Evolutionary conservation across 2,797 vertebrate species (phyloP).

Genomic region (Potorous gilbertii): DNA sequence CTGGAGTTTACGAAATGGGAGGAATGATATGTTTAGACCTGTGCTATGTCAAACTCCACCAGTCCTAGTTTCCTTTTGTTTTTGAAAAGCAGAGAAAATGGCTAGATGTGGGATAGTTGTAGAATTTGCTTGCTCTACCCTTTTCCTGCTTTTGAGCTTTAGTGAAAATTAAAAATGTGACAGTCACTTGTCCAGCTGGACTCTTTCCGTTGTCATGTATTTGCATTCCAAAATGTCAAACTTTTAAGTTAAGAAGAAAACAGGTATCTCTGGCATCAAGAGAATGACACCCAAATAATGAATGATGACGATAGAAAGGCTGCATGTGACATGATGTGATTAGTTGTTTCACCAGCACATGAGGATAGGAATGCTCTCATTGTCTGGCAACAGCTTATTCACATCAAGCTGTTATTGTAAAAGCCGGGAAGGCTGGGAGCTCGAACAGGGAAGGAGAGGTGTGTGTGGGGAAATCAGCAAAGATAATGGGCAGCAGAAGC

Average conservation of each 20-base stretch:
- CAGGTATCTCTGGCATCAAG: background rate
- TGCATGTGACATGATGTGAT: conserved; percentile 18
- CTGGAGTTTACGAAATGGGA: background rate
- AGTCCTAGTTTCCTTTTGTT: background rate
- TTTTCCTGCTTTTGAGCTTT: conserved; percentile 17
- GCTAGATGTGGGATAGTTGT: background rate
- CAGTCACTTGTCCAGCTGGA: background rate
- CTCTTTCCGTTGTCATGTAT: background rate
- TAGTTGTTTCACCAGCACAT: background rate
- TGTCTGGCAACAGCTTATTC: background rate
- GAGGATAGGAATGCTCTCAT: background rate
- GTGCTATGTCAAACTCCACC: background rate
- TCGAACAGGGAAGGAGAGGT: background rate
- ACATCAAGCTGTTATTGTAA: conserved; percentile 25
- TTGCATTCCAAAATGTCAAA: conserved; percentile 17
- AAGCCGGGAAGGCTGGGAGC: conserved; percentile 37
- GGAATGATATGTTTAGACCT: background rate
- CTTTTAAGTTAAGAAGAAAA: conserved; percentile 9
- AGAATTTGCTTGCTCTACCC: conserved; percentile 6
- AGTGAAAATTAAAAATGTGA: conserved; percentile 2
- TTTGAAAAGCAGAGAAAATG: conserved; percentile 19
- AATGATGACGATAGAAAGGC: conserved; percentile 35
- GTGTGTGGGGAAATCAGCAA: background rate
- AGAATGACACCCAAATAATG: conserved; percentile 22
- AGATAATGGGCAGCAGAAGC: background rate